Evolutionary conservation across 1,140 invertebrate genomes (phyloP).

Genomic region (Orius laevigatus): DNA sequence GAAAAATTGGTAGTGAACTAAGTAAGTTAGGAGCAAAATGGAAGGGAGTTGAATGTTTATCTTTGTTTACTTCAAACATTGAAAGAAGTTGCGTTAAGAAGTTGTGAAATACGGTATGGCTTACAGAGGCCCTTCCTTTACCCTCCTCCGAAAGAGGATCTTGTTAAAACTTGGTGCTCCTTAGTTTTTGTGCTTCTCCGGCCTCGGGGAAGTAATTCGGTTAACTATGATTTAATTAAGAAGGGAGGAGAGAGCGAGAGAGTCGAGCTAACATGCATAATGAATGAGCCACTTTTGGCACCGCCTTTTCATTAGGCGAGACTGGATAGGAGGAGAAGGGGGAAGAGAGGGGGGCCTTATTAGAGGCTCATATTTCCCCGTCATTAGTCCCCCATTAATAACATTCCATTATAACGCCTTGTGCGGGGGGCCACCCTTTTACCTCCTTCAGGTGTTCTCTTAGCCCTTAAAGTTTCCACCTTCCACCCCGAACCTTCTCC

Average conservation of each 20-base stretch:
- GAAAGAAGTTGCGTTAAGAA: no score
- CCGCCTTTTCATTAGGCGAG: conserved; percentile 8
- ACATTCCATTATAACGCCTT: conserved; percentile 12
- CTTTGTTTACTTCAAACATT: no score
- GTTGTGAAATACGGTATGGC: no score
- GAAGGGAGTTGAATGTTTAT: no score
- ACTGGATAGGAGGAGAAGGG: neutral
- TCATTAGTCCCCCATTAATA: conserved; percentile 10
- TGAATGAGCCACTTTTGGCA: conserved; percentile 12
- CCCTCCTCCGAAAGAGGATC: no score
- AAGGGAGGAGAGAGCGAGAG: conserved; percentile 3
- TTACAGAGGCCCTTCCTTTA: no score
- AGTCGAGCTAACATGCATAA: conserved; percentile 10
- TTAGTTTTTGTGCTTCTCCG: conserved; percentile 5
- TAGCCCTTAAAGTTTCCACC: conserved; percentile 4
- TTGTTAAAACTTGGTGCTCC: no score
- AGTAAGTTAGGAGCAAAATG: no score
- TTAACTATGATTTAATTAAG: conserved; percentile 13
- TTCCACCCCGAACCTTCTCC: neutral
- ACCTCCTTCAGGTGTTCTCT: neutral
- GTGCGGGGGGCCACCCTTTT: neutral
- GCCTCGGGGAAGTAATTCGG: conserved; percentile 2
- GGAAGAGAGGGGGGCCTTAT: neutral
- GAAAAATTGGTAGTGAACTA: no score
- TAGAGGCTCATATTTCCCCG: conserved; percentile 11